phyloP scores from a whole-genome alignment of 2,113 vertebrate species.

The Piliocolobus tephrosceles region DNA sequence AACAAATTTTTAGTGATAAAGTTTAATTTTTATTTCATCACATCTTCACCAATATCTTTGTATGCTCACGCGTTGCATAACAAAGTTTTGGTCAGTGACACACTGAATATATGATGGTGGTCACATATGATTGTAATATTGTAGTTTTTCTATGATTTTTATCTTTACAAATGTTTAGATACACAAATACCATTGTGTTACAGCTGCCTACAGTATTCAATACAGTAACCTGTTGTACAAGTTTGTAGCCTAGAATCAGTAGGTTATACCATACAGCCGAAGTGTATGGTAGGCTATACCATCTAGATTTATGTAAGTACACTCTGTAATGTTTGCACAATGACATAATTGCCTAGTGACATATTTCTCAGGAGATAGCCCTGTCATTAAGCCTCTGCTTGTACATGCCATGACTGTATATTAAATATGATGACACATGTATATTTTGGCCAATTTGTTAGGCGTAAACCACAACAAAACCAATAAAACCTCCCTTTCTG shows the following conservation, averaged over 20 bases:
- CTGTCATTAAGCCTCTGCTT: background rate
- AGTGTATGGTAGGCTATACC: background rate
- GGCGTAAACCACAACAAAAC: background rate
- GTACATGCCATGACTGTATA: background rate
- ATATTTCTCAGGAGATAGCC: background rate
- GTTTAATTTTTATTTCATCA: background rate
- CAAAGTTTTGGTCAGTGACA: background rate
- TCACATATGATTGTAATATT: background rate
- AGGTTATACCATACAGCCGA: background rate
- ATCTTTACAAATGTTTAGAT: background rate
- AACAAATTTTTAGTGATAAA: background rate
- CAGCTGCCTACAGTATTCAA: background rate
- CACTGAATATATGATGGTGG: background rate
- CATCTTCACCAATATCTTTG: background rate
- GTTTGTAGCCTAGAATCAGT: background rate
- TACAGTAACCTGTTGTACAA: background rate
- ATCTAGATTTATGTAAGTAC: background rate
- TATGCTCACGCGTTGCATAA: background rate
- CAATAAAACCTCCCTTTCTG: background rate
- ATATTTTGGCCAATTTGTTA: background rate
- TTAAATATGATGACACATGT: background rate
- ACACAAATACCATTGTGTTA: background rate
- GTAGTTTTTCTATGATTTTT: background rate
- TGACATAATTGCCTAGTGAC: background rate
- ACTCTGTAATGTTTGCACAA: background rate